Percentiles rank a stretch among this genome's conserved stretches.
These are phyloP conservation scores for Carcinoscorpius rotundicauda DNA, from an alignment of 1,140 invertebrate species.

Conservation along the genomic window DNA sequence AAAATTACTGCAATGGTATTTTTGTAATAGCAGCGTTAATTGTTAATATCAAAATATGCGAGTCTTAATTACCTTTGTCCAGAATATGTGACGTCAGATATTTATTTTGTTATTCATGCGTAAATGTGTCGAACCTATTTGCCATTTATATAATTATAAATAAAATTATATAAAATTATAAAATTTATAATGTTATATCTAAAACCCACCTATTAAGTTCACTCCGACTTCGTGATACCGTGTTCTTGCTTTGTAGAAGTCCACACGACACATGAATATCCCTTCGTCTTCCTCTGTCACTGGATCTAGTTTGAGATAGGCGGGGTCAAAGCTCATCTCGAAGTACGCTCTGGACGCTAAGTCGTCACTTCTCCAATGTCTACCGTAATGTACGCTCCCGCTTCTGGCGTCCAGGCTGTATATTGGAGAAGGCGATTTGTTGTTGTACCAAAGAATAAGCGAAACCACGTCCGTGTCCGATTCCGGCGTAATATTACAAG, in stretches of 20 bases:
- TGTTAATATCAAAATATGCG: too few relatives aligned
- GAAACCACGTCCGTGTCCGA: slow-evolving; percentile 47
- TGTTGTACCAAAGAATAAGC: slow-evolving; percentile 72
- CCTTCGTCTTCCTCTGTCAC: slow-evolving; percentile 46
- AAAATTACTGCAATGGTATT: too few relatives aligned
- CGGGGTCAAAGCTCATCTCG: slow-evolving; percentile 5
- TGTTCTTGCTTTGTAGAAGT: slow-evolving; percentile 72
- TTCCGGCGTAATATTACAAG: too few relatives aligned
- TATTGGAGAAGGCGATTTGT: slow-evolving; percentile 57
- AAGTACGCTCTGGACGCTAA: slow-evolving; percentile 10
- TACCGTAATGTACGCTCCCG: slow-evolving; percentile 6
- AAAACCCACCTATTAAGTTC: slow-evolving; percentile 61
- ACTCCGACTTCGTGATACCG: slow-evolving; percentile 70
- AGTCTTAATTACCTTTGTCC: too few relatives aligned
- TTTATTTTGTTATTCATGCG: too few relatives aligned
- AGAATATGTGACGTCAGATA: too few relatives aligned
- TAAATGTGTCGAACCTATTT: too few relatives aligned
- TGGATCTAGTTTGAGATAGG: slow-evolving; percentile 9
- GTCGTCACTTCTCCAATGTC: slow-evolving; percentile 6
- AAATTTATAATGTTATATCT: too few relatives aligned
- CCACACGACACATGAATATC: slow-evolving; percentile 70
- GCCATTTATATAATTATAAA: too few relatives aligned
- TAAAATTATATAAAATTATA: too few relatives aligned
- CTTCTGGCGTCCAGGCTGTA: slow-evolving; percentile 35
- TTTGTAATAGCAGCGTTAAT: too few relatives aligned